Base-by-base conservation (phyloP, 2,113 vertebrate genomes). In the Urocynchramus pylzowi region DNA sequence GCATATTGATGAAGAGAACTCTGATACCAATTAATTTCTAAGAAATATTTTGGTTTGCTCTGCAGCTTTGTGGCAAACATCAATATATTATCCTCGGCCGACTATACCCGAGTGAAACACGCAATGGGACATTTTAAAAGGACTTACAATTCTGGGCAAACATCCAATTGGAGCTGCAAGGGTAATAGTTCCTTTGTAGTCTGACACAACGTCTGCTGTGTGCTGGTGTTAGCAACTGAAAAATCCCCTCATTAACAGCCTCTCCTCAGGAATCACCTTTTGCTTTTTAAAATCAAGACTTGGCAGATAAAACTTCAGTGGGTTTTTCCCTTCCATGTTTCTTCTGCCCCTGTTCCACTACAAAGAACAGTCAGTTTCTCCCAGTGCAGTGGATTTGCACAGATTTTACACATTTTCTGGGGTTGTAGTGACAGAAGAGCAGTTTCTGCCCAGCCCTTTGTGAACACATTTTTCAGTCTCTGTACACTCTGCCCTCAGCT, bases 21-120 rank as follows among this genome's bases (percentile, higher is more conserved):
- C 63, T 35, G 53, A 61, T 74, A 44, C 7, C 77, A 73, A 54
- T 91, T 92, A 74, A 90, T 91, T 88, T 42, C n/a, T 42, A 33
- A 57, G 67, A 59, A 37, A 12, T 59, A 65, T 52, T 67, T 23
- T 8, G 14, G 68, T 67, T 80, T 69, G 80, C 22, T 39, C 84
- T 63, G 64, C 53, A 87, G 76, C 77, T 84, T 44, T 52, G 76
- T 90, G 73, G 86, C 76, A 95, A 87, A 84, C 63, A 75, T 70
- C 87, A 80, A 53, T 90, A 22, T 1, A 45, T 71, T 27, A 47
- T 26, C 67, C 87, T 45, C 63, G 77, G 77, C 70, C 27, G 59
- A 89, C 80, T 2, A 52, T 0, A 39, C 30, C 60, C 35, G 17
- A 84, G 79, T 41, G 79, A 65, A 80, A 57, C 49, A 68, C 4